These are phyloP conservation scores for Platycercus adscitus DNA, from an alignment of 2,113 vertebrate genomes.

Conservation along the genomic window DNA sequence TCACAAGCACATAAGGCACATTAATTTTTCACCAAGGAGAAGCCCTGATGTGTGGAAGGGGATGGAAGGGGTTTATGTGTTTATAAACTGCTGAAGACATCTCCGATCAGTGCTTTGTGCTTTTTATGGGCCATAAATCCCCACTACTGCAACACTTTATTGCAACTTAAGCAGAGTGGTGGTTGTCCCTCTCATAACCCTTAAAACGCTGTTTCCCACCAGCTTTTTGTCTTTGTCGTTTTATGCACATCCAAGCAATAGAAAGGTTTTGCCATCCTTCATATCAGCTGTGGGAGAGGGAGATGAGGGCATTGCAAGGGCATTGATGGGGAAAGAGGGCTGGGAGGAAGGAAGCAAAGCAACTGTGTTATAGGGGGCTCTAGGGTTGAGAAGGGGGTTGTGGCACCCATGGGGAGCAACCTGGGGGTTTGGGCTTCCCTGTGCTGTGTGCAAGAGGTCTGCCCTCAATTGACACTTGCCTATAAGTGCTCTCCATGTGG, in stretches of 20 bases:
- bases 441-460: rapidly evolving
- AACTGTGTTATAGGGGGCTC: not conserved
- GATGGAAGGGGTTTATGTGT: constrained; percentile 4
- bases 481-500: rapidly evolving
- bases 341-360: not conserved
- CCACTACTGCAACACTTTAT: not conserved
- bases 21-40: not conserved
- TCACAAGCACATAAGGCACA: not conserved
- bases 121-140: constrained; percentile 48
- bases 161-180: not conserved
- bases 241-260: rapidly evolving
- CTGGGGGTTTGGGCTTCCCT: not conserved
- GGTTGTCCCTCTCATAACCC: not conserved
- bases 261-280: not conserved
- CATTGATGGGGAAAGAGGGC: rapidly evolving
- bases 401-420: not conserved
- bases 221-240: not conserved
- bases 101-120: not conserved
- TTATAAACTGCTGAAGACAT: constrained; percentile 21
- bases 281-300: not conserved
- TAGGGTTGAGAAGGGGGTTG: not conserved
- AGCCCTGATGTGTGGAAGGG: not conserved
- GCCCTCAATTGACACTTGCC: rapidly evolving
- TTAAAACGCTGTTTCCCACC: not conserved
- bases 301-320: not conserved